Base-by-base conservation (phyloP, 2,113 vertebrate genomes). In the Leptosomus discolor region DNA sequence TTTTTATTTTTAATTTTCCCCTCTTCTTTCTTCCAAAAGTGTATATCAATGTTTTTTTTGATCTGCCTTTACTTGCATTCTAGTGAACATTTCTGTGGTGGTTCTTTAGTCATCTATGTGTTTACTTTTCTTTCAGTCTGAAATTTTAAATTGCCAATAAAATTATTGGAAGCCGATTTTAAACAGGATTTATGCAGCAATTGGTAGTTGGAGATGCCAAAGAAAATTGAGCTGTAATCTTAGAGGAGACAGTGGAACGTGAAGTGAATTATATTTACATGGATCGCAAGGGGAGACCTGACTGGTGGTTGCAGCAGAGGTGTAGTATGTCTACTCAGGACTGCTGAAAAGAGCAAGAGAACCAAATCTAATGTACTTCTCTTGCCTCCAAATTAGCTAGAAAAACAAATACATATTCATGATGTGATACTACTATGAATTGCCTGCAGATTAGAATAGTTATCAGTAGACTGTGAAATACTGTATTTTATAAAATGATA, bases 161-260 rank as follows among this genome's bases (percentile, higher is more conserved):
- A 87, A 91, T 84, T 94, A 69, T 81, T 80, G 39, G 77, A 87
- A 89, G 14, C 12, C 50, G 68, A 84, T 91, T 93, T 79, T 83
- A 69, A 91, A 73, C 17, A 46, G 29, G 17, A 91, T 60, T 86
- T 91, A 84, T 60, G 30, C 5, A 5, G 58, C 80, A 87, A 9
- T 43, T 94, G 88, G 27, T 85, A 73, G 65, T 83, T 95, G 70
- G 45, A 93, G 77, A 64, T 92, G 58, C 39, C 50, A 84, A 43
- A 69, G 71, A 91, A 93, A 96, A 87, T 86, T 80, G 80, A 90
- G 34, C 39, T 89, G 80, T 80, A 87, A 96, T 95, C 80, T 93
- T 93, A 37, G 29, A 91, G 46, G 32, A 68, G 70, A 57, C 18
- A 60, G 32, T 26, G 48, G 30, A 87, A 95, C 0, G 23, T 91